A percentile compares a stretch with the other conserved stretches of the same genome.
Conservation (phyloP, 2,113 vertebrate genomes). For the Arenaria interpres region DNA sequence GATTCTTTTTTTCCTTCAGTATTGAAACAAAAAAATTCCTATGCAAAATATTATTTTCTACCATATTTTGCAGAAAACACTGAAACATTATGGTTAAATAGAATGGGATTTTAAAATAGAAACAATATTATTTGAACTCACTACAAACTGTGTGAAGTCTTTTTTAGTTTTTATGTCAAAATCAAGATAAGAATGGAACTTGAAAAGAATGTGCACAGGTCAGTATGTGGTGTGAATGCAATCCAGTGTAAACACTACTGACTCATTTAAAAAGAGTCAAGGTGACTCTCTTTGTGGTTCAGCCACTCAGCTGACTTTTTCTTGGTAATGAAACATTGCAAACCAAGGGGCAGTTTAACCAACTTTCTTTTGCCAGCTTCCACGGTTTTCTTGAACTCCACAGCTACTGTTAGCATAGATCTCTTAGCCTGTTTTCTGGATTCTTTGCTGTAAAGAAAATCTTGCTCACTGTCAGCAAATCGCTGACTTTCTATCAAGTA, state of each 20-base stretch:
- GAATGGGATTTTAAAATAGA: neutral
- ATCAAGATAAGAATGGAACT: neutral
- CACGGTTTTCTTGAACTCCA: neutral
- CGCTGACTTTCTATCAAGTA: slow-evolving; percentile 26
- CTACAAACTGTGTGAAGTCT: neutral
- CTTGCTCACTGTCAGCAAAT: slow-evolving; percentile 10
- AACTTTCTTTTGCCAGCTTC: neutral
- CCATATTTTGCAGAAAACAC: neutral
- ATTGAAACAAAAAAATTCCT: neutral
- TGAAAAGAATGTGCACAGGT: neutral
- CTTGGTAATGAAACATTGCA: neutral
- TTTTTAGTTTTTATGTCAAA: neutral
- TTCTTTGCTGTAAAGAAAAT: neutral
- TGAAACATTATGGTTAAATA: neutral
- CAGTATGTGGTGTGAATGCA: neutral
- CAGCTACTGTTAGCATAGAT: neutral
- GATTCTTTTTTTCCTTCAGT: neutral
- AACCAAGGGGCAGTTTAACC: neutral
- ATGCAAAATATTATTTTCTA: neutral
- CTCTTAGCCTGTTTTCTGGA: neutral
- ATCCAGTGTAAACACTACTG: neutral
- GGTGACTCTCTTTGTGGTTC: neutral
- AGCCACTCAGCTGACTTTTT: neutral
- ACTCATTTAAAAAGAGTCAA: neutral
- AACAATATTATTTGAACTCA: neutral